Evolutionary conservation across 2,797 vertebrate genomes (phyloP), one percentile per base, ranked within the genome.

Genomic region (Dicrostonyx torquatus): DNA sequence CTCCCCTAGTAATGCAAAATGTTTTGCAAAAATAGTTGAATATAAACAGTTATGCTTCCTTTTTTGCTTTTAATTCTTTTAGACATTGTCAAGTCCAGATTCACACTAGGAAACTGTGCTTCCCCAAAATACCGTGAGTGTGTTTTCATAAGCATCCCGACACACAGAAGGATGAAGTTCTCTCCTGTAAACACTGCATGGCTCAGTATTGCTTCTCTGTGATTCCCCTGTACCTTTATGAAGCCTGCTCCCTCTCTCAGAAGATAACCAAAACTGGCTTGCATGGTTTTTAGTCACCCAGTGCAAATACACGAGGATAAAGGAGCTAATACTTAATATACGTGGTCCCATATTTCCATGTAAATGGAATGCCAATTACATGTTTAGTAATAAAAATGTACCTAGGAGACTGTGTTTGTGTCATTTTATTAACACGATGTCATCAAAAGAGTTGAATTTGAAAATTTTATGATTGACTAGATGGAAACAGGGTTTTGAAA

Each of bases 261-360:
- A 97, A 91, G 93, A 95, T 93, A 94, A 96, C 96, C 97, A 97
- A 98, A 97, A 92, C 93, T 93, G 58, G 58, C 96, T 96, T 99
- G 98, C 98, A 98, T 99, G 98, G 99, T 99, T 99, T 97, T 98
- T 98, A 97, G 97, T 97, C 98, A 98, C 97, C 98, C 97, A 96
- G 97, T 98, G 97, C 98, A 98, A 43, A 62, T 95, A 78, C 43
- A 90, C 97, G 97, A 98, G 98, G 97, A 98, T 97, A 98, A 98
- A 97, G 97, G 97, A 98, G 94, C 88, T 50, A 0, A 97, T 98
- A 97, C 98, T 98, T 98, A 96, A 97, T 98, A 98, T 98, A 97
- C 92, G 40, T 68, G 26, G 50, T 77, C 64, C 68, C 15, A 0
- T 95, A 85, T 93, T 97, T 92, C 90, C n/a, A n/a, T n/a, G n/a